Base-by-base conservation (phyloP, 2,797 vertebrate species). In the Zenarchopterus dispar region DNA sequence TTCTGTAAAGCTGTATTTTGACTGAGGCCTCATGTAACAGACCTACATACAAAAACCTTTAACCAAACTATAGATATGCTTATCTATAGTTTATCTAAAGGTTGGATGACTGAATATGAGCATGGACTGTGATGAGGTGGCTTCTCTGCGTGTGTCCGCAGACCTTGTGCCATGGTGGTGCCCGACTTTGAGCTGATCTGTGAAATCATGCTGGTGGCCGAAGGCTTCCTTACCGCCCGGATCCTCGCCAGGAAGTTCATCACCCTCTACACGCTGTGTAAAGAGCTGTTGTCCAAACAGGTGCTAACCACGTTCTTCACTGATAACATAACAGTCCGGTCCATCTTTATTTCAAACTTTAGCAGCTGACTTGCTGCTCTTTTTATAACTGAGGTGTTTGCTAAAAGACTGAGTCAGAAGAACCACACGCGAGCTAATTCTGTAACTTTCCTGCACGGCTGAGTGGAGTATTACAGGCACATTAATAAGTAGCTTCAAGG, bases 111-210 rank as follows among this genome's bases (percentile, higher is more conserved):
- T 24, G 28, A n/a, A 39, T 43, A 7, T n/a, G 42, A 1, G 16
- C 6, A 22, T 21, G 6, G 46, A 31, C 8, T 13, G 2, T 31
- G 17, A 39, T 15, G 13, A 24, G 21, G 46, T 21, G 1, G 31
- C 4, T 17, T 44, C 2, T 48, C 2, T 31, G 4, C 21, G 1
- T 56, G 4, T 56, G 16, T 28, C 56, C 46, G 26, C 84, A 99
- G 97, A 82, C 97, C 97, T 0, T 99, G 97, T 60, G 97, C 97
- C 0, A 99, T 99, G 97, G 97, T 98, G 50, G 95, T 99, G 64
- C 97, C 97, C 1, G 97, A 99, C 90, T 97, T 99, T 13, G 97
- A 98, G 78, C 87, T 99, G 65, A 99, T 99, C 80, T 99, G 97
- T 91, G 97, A 99, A 82, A 99, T 99, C 60, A 99, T 98, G 97